Evolutionary conservation across 2,113 vertebrate species (phyloP).

Genomic region (Phoxinus phoxinus): DNA sequence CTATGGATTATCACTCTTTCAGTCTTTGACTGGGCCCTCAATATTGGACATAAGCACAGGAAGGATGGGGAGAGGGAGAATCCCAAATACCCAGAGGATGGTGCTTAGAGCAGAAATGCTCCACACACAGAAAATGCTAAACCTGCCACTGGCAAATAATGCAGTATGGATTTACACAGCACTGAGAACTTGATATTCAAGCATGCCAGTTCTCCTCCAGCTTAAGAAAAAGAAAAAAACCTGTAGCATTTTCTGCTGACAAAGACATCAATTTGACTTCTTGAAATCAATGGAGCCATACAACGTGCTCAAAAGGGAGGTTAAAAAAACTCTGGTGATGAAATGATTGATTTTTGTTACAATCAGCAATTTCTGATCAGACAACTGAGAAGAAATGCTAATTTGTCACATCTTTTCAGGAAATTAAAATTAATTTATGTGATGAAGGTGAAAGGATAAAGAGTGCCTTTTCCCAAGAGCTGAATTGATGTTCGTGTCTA

Average conservation of each 20-base stretch:
- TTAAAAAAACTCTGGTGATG: slow-evolving; percentile 57
- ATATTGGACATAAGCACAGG: slow-evolving; percentile 46
- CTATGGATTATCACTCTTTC: slow-evolving; percentile 81
- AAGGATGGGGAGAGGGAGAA: slow-evolving; percentile 55
- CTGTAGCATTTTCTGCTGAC: slow-evolving; percentile 74
- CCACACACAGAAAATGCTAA: slow-evolving; percentile 73
- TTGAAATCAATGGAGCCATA: slow-evolving; percentile 76
- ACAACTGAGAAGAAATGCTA: slow-evolving; percentile 70
- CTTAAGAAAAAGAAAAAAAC: slow-evolving; percentile 48
- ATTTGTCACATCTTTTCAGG: slow-evolving; percentile 72
- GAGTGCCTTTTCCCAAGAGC: slow-evolving; percentile 69
- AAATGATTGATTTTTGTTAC: slow-evolving; percentile 77
- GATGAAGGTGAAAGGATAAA: slow-evolving; percentile 54
- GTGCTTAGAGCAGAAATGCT: slow-evolving; percentile 72
- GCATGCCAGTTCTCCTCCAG: slow-evolving; percentile 64
- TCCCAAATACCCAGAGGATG: slow-evolving; percentile 64
- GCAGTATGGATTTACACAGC: slow-evolving; percentile 66
- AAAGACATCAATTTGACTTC: slow-evolving; percentile 70
- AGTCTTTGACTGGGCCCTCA: slow-evolving; percentile 67
- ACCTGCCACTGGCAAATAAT: slow-evolving; percentile 65
- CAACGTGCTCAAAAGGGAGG: slow-evolving; percentile 68
- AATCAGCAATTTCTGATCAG: slow-evolving; percentile 80
- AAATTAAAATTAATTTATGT: slow-evolving; percentile 77
- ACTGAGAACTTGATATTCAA: slow-evolving; percentile 61
- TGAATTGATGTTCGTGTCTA: slow-evolving; percentile 71